Conservation (phyloP, 2,888 invertebrate genomes). For the Sturmia bella region DNA sequence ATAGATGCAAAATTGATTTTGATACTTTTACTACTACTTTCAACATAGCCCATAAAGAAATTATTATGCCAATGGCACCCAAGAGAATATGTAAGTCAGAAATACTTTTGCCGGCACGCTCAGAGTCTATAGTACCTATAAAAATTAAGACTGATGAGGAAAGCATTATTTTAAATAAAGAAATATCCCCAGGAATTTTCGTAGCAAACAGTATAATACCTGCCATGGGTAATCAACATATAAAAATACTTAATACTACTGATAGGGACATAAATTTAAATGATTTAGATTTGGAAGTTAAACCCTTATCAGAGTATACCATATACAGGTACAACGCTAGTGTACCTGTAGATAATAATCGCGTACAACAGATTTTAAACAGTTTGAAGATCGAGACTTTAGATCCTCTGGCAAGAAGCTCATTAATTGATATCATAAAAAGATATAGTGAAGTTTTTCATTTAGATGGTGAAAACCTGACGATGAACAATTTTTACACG, state of each 20-base stretch:
- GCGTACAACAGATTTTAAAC: too few relatives aligned
- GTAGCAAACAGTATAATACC: background rate
- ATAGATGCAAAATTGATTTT: too few relatives aligned
- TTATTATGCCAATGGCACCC: background rate
- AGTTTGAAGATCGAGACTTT: background rate
- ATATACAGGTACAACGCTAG: too few relatives aligned
- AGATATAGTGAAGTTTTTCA: background rate
- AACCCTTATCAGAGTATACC: too few relatives aligned
- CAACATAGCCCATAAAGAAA: too few relatives aligned
- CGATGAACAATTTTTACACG: slow-evolving; percentile 1
- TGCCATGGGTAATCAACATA: background rate
- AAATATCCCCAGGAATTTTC: too few relatives aligned
- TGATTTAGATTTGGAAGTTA: background rate
- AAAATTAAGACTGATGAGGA: background rate
- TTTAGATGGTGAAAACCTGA: too few relatives aligned
- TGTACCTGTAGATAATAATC: too few relatives aligned
- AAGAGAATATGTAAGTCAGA: background rate
- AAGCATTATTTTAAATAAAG: background rate
- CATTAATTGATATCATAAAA: background rate
- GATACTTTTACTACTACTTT: too few relatives aligned
- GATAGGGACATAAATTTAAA: background rate
- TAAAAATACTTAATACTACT: background rate
- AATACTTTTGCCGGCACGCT: background rate
- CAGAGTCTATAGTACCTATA: background rate
- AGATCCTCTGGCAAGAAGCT: background rate